Percentiles rank a stretch among this genome's conserved stretches.
These are phyloP conservation scores for Drosophila azteca DNA, from an alignment of 1,140 invertebrate genomes.

Conservation along the genomic window DNA sequence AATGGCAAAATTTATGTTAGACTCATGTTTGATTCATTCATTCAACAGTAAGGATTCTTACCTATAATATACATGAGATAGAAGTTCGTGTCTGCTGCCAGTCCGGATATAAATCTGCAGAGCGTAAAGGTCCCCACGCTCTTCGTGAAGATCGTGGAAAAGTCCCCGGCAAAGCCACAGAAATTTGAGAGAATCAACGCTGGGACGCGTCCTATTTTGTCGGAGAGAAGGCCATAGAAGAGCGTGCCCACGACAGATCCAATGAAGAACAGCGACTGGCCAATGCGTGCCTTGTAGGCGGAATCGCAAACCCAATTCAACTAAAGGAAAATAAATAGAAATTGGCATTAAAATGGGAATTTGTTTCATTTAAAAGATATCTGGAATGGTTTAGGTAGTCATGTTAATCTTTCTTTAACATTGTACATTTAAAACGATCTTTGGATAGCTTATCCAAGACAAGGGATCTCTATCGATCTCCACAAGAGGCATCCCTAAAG, in stretches of 20 bases:
- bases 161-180: constrained; percentile 85
- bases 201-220: constrained; percentile 86
- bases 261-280: constrained; percentile 87
- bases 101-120: constrained; percentile 86
- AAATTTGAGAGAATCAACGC: constrained; percentile 85
- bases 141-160: constrained; percentile 85
- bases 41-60: constrained; percentile 57
- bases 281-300: constrained; percentile 86
- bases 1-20: not conserved
- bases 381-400: too few species aligned
- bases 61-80: constrained; percentile 88
- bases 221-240: constrained; percentile 85
- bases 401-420: too few species aligned
- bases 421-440: too few species aligned
- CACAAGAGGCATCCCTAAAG: too few species aligned
- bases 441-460: too few species aligned
- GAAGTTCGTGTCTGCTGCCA: constrained; percentile 86
- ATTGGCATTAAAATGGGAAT: not conserved
- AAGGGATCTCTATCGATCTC: too few species aligned
- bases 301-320: constrained; percentile 87
- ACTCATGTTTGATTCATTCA: not conserved
- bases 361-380: not conserved
- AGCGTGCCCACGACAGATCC: constrained; percentile 86
- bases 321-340: constrained; percentile 66
- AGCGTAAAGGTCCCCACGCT: constrained; percentile 84